Evolutionary conservation across 2,888 invertebrate species (phyloP).

Genomic region (Ditylenchus weischeri): DNA sequence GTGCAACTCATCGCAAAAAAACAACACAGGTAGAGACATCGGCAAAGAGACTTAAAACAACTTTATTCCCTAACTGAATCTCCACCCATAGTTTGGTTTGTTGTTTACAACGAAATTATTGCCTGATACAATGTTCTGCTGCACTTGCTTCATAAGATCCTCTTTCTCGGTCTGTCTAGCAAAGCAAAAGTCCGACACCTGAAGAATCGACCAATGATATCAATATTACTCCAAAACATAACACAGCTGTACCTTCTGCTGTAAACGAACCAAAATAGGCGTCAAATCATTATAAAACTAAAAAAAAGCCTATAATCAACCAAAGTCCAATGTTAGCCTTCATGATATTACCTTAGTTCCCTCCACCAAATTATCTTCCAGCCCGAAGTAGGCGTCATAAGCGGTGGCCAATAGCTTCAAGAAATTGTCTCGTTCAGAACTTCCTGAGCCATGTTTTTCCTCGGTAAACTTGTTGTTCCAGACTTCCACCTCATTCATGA

Average conservation of each 20-base stretch:
- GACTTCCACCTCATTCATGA: conserved; percentile 68
- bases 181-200: conserved; percentile 84
- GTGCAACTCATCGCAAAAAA: too few relatives aligned
- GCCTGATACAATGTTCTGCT: conserved; percentile 61
- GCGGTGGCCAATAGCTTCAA: conserved; percentile 77
- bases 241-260: conserved; percentile 75
- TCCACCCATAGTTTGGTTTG: not conserved
- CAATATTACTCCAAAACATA: not conserved
- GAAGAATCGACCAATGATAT: not conserved
- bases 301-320: conserved; percentile 31
- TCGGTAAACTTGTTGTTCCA: conserved; percentile 67
- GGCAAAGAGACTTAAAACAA: not conserved
- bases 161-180: conserved; percentile 98
- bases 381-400: conserved; percentile 85
- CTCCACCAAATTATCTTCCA: conserved; percentile 85
- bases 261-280: conserved; percentile 84
- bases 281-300: conserved; percentile 67
- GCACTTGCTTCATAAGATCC: conserved; percentile 88
- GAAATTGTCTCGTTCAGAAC: conserved; percentile 60
- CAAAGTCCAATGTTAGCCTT: not conserved
- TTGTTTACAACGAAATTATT: not conserved
- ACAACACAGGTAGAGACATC: not conserved
- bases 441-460: conserved; percentile 66
- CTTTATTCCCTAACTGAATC: too few relatives aligned
- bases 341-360: conserved; percentile 71